phyloP scores from a whole-genome alignment of 2,113 vertebrate species.

The Hypanus sabinus region DNA sequence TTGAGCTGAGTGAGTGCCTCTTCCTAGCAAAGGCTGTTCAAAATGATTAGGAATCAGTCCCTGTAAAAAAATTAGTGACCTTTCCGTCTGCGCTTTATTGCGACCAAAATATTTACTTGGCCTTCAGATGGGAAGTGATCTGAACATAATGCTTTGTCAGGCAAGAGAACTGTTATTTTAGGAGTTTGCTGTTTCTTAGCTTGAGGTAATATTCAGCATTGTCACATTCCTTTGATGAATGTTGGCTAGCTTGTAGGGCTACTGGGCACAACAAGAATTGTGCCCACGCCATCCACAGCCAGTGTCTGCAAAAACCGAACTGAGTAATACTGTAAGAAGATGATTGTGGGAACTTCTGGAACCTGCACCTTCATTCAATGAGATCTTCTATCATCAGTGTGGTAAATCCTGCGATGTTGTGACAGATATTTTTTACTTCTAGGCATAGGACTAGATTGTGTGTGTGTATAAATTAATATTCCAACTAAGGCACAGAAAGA shows the following conservation, averaged over 20 bases:
- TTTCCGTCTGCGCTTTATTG: background rate
- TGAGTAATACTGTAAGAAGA: background rate
- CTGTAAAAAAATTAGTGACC: background rate
- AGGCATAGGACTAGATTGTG: too few relatives aligned
- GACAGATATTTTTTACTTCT: too few relatives aligned
- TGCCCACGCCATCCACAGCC: background rate
- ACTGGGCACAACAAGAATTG: background rate
- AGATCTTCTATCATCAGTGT: too few relatives aligned
- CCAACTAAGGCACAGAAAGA: too few relatives aligned
- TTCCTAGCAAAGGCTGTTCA: background rate
- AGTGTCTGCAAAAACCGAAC: background rate
- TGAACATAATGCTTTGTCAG: background rate
- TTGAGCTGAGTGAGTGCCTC: background rate
- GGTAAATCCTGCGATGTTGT: too few relatives aligned
- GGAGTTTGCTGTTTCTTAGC: background rate
- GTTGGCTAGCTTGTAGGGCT: background rate
- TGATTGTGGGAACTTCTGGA: too few relatives aligned
- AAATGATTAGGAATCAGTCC: background rate
- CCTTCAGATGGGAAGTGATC: background rate
- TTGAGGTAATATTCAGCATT: background rate
- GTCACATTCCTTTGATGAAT: background rate
- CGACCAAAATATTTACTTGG: background rate
- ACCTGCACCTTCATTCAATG: too few relatives aligned
- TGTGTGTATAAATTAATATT: too few relatives aligned
- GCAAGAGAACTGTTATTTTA: background rate